These are phyloP conservation scores for Actinopyga echinites DNA, from an alignment of 53 echinoderm and acorn worm genomes.

Conservation along the genomic window DNA sequence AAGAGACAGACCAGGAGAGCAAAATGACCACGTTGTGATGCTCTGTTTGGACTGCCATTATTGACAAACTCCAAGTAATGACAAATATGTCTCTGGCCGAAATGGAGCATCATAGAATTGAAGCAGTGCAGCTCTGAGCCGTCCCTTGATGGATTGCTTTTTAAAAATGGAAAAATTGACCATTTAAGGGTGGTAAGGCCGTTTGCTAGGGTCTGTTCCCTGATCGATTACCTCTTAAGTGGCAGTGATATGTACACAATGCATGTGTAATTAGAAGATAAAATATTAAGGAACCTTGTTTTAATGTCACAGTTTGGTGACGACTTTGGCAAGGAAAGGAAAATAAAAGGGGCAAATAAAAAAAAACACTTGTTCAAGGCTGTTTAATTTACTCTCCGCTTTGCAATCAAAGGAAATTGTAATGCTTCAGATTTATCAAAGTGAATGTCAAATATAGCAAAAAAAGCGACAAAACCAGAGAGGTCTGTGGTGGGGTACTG, in stretches of 20 bases:
- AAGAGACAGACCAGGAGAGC: neutral
- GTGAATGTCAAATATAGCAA: neutral
- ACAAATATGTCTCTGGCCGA: conserved; percentile 28
- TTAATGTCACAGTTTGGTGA: neutral
- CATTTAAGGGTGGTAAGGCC: conserved; percentile 30
- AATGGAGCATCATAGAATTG: conserved; percentile 11
- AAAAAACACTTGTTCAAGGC: neutral
- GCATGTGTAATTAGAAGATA: conserved; percentile 42
- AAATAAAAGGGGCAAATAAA: neutral
- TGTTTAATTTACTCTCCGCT: neutral
- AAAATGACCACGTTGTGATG: conserved; percentile 13
- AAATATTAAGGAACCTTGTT: conserved; percentile 27
- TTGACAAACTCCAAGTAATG: neutral
- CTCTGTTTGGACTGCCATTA: conserved; percentile 37
- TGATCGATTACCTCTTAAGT: conserved; percentile 45
- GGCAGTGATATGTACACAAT: conserved; percentile 45
- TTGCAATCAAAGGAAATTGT: neutral
- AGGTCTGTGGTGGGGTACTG: too few species aligned
- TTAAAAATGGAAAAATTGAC: conserved; percentile 50
- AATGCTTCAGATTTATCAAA: neutral
- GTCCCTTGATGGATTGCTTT: conserved; percentile 35
- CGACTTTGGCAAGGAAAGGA: neutral
- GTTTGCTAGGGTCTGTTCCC: conserved; percentile 1
- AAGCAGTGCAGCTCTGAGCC: conserved; percentile 22
- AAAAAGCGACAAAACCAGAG: too few species aligned